Percentiles rank a stretch among this genome's conserved stretches.
phyloP scores from a whole-genome alignment of 2,888 invertebrate species.

The Stenotaenia linearis region DNA sequence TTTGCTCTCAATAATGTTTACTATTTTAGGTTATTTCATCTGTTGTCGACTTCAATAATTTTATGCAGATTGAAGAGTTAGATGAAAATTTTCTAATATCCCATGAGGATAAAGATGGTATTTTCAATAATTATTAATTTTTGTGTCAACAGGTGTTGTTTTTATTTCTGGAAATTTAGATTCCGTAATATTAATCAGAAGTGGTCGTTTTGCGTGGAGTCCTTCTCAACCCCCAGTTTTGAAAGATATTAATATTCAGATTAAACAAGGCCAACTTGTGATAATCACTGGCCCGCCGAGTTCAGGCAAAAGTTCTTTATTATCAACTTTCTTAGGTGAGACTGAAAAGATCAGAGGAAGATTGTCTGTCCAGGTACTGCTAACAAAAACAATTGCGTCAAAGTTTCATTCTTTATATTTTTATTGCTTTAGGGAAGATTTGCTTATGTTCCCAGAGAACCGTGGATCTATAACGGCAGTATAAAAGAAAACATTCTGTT shows the following conservation, averaged over 20 bases:
- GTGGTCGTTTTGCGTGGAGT: neutral
- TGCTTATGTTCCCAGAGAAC: neutral
- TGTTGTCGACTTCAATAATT: neutral
- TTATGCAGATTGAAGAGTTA: neutral
- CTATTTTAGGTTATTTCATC: neutral
- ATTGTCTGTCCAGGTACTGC: neutral
- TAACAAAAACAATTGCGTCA: neutral
- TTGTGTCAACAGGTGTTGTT: neutral
- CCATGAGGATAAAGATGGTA: neutral
- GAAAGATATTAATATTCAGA: neutral
- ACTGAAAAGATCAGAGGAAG: neutral
- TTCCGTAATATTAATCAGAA: neutral
- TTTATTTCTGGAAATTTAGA: no score
- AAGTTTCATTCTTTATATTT: neutral
- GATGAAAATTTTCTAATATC: neutral
- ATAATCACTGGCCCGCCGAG: neutral
- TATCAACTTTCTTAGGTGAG: neutral
- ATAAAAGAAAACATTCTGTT: neutral
- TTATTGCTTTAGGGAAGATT: neutral
- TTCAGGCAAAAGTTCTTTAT: neutral
- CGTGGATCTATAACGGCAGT: neutral
- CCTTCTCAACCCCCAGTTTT: neutral
- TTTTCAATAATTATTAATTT: no score
- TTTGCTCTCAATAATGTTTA: neutral
- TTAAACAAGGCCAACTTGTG: neutral